Evolutionary conservation across 2,888 invertebrate genomes (phyloP).

Genomic region (Platycheirus albimanus): DNA sequence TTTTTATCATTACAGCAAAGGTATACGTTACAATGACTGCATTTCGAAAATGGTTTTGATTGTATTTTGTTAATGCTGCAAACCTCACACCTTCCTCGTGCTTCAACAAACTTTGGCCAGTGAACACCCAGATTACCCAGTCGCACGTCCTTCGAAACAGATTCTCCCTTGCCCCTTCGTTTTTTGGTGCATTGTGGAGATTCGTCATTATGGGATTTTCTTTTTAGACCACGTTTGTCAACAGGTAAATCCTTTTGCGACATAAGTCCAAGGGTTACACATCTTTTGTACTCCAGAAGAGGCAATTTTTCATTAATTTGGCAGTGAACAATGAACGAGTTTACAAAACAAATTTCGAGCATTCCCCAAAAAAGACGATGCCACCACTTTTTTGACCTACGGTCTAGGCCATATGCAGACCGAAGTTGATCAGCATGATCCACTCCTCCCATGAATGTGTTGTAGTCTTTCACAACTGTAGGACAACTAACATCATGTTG

Average conservation of each 20-base stretch:
- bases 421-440: constrained; percentile 36
- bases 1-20: too few species aligned
- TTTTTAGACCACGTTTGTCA: constrained; percentile 22
- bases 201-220: constrained; percentile 11
- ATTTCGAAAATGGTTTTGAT: too few species aligned
- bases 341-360: constrained; percentile 31
- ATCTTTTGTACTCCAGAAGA: constrained; percentile 22
- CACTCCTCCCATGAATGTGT: constrained; percentile 36
- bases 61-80: not conserved
- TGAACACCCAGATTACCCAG: constrained; percentile 29
- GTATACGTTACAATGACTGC: too few species aligned
- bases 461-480: constrained; percentile 33
- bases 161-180: constrained; percentile 22
- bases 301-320: constrained; percentile 25
- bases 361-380: constrained; percentile 21
- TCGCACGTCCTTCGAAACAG: constrained; percentile 23
- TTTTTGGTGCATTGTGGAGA: constrained; percentile 22
- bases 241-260: constrained; percentile 26
- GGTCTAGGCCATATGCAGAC: constrained; percentile 14
- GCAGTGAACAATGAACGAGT: constrained; percentile 21
- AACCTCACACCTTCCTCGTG: not conserved
- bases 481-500: constrained; percentile 32
- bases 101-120: constrained; percentile 28
- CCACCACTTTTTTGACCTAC: constrained; percentile 39
- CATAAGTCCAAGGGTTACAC: constrained; percentile 14